Conservation (phyloP, 2,888 invertebrate genomes). For the Eupithecia exiguata region DNA sequence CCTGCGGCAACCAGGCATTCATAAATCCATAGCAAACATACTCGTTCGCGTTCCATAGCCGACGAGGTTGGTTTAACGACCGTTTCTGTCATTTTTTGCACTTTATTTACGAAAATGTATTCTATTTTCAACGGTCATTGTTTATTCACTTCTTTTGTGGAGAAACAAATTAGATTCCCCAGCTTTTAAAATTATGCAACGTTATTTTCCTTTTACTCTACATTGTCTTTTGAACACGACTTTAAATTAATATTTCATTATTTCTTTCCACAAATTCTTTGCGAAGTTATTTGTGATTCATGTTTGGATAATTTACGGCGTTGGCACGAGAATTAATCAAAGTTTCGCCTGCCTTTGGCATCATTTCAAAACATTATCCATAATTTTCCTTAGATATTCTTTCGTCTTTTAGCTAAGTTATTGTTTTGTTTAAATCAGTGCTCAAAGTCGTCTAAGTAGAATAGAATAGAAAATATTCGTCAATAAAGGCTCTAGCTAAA, state of each 20-base stretch:
- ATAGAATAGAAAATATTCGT: no score
- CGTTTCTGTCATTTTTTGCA: slow-evolving; percentile 8
- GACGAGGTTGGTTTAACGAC: background rate
- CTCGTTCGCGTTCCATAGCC: background rate
- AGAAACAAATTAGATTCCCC: background rate
- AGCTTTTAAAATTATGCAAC: background rate
- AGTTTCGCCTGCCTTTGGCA: slow-evolving; percentile 9
- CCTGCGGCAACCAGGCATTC: slow-evolving; percentile 59
- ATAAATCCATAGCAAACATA: slow-evolving; percentile 57
- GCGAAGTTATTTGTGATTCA: slow-evolving; percentile 14
- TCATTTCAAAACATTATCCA: slow-evolving; percentile 44
- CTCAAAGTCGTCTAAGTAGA: background rate
- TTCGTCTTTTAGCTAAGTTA: background rate
- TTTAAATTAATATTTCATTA: background rate
- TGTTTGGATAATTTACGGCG: background rate
- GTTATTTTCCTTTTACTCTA: background rate
- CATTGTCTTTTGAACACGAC: background rate
- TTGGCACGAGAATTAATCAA: slow-evolving; percentile 13
- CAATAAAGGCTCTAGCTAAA: no score
- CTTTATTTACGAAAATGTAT: slow-evolving; percentile 3
- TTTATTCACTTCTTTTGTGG: background rate
- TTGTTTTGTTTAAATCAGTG: background rate
- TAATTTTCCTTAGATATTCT: background rate
- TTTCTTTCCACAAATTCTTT: background rate
- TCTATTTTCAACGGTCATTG: slow-evolving; percentile 8